Evolutionary conservation across 2,113 vertebrate species (phyloP).

Genomic region (Ivindomyrus marchei): DNA sequence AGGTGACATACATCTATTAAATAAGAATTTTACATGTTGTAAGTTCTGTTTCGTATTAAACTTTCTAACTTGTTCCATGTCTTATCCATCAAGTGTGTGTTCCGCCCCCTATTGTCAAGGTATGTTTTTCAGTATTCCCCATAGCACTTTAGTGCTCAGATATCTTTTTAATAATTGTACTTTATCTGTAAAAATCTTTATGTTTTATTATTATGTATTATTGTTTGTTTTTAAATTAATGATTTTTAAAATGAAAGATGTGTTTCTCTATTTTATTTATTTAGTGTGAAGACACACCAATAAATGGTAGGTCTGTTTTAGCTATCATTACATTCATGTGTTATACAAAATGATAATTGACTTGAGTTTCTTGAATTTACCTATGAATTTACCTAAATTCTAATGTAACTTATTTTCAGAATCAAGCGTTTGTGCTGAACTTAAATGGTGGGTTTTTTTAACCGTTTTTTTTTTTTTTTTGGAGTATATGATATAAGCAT

Average conservation of each 20-base stretch:
- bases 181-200: neutral
- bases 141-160: neutral
- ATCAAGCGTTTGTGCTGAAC: constrained; percentile 23
- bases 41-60: neutral
- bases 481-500: neutral
- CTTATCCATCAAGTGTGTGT: neutral
- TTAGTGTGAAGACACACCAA: constrained; percentile 37
- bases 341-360: neutral
- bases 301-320: constrained; percentile 34
- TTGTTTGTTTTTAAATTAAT: neutral
- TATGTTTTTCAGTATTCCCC: neutral
- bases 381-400: neutral
- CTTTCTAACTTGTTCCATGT: neutral
- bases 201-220: neutral
- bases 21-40: neutral
- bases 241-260: neutral
- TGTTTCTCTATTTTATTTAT: constrained; percentile 5
- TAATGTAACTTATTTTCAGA: constrained; percentile 17
- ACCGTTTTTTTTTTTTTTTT: neutral
- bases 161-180: neutral
- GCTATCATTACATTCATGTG: neutral
- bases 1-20: neutral
- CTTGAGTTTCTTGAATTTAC: neutral
- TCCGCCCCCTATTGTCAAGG: neutral
- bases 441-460: constrained; percentile 23